Evolutionary conservation across 2,113 vertebrate species (phyloP).

Genomic region (Alosa alosa): DNA sequence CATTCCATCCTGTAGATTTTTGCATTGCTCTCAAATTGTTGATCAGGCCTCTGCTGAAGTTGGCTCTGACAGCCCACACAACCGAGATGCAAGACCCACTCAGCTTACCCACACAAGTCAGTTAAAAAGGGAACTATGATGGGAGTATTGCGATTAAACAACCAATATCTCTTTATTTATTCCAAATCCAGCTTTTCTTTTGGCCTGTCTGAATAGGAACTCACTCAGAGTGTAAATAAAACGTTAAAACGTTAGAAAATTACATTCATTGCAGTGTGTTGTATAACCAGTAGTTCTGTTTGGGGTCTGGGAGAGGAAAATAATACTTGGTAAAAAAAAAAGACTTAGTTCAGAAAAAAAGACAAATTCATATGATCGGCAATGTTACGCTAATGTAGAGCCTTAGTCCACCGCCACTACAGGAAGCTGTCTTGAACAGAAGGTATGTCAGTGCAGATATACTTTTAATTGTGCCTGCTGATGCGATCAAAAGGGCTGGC

Average conservation of each 20-base stretch:
- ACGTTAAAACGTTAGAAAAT: neutral
- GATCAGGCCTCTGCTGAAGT: neutral
- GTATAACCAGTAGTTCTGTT: neutral
- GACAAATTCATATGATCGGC: neutral
- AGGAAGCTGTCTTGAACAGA: neutral
- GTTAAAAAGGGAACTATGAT: neutral
- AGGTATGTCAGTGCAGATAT: neutral
- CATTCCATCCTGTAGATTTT: neutral
- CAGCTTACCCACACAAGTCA: neutral
- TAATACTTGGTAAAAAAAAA: neutral
- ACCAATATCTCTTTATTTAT: neutral
- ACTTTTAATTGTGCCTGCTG: neutral
- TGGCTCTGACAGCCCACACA: neutral
- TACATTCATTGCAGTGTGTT: neutral
- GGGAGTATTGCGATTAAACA: neutral
- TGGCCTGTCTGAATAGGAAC: neutral
- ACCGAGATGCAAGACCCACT: neutral
- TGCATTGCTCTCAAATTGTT: neutral
- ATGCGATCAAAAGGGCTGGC: neutral
- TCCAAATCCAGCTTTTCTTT: neutral
- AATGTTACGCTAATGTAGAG: neutral
- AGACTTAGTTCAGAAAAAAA: too few relatives aligned
- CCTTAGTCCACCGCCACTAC: neutral
- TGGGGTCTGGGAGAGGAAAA: neutral
- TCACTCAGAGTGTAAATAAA: neutral